phyloP scores from a whole-genome alignment of 2,888 invertebrate genomes.

The Pomacea canaliculata region DNA sequence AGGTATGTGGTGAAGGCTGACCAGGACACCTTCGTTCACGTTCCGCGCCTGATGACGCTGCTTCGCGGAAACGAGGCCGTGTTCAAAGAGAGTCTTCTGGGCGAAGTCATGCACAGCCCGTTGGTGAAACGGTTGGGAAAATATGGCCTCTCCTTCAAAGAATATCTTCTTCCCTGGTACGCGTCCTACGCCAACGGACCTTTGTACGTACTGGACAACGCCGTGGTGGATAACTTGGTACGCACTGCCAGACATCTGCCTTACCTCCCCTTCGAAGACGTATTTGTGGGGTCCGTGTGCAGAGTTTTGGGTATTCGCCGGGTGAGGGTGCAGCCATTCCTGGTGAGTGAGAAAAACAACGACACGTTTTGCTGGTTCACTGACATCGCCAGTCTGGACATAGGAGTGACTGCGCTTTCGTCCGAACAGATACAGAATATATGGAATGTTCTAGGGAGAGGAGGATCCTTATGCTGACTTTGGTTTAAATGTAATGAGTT shows the following conservation, averaged over 20 bases:
- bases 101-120: background rate
- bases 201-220: background rate
- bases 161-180: background rate
- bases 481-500: too few species aligned
- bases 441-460: too few species aligned
- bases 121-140: background rate
- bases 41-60: background rate
- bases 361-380: too few species aligned
- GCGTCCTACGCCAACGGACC: background rate
- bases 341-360: background rate
- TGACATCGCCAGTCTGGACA: too few species aligned
- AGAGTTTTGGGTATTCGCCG: background rate
- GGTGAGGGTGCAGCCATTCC: background rate
- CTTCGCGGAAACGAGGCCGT: background rate
- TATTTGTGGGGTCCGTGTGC: background rate
- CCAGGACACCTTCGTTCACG: conserved; percentile 12
- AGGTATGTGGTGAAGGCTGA: conserved; percentile 4
- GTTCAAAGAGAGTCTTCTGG: background rate
- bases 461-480: too few species aligned
- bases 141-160: background rate
- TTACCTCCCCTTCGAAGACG: background rate
- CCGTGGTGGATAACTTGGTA: background rate
- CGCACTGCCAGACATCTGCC: background rate
- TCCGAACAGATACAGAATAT: too few species aligned
- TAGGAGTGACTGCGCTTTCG: too few species aligned